Evolutionary conservation across 2,888 invertebrate genomes (phyloP), one percentile per base, ranked within the genome.

Genomic region (Agrotis clavis): DNA sequence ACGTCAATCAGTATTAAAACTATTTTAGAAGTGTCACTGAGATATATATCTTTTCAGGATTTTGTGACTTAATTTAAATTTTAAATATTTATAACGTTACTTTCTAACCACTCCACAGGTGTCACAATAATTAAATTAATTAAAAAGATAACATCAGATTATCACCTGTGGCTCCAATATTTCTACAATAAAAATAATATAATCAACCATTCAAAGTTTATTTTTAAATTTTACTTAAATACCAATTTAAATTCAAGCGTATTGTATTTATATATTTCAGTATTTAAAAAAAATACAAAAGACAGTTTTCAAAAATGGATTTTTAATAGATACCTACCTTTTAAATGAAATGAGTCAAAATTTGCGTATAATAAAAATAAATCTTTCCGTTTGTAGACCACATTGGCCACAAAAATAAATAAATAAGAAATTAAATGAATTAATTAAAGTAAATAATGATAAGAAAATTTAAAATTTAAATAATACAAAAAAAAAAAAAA

Each of bases 71-170:
- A 14, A 13, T 16, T 1, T 19, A 41, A 6, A 59, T 5, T 30
- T 35, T 4, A 47, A 47, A 16, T 41, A n/a, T 47, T 60, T n/a
- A 11, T 25, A 48, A 21, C 35, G 2, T 4, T 14, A 4, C 18
- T 71, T 47, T 54, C 41, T 54, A 4, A 19, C 45, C 2, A 7
- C 13, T 56, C 2, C 3, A 41, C 19, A 56, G n/a, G 30, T 72
- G 19, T 48, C n/a, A 6, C 41, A 45, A 63, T 19, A 73, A 48
- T 74, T 35, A 47, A 72, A 56, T 71, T 41, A 61, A 74, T 74
- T 41, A 63, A 57, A 45, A 50, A 41, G 54, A 72, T 48, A 71
- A 51, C 16, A 25, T 11, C 6, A 35, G 47, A 30, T 30, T 47
- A 11, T 14, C 51, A 60, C n/a, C 73, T 62, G 56, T 45, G 19